Conservation (phyloP, 1,140 invertebrate species). For the Lepidotrigona ventralis region DNA sequence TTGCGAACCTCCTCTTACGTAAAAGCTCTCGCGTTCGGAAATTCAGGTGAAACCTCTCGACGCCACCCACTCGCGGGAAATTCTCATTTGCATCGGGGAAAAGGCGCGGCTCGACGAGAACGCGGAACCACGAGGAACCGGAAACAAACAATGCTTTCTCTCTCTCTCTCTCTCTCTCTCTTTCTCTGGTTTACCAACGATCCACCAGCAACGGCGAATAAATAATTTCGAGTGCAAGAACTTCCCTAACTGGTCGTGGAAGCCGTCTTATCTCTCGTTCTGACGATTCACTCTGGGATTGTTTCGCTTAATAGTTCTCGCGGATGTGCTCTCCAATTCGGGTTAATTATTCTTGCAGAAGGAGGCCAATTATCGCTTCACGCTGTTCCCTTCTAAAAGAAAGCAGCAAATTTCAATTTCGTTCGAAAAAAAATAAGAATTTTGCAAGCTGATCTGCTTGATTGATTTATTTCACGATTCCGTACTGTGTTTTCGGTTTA, state of each 20-base stretch:
- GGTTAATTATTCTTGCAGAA: conserved; percentile 5
- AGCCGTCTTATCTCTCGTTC: background rate
- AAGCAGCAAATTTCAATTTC: no score
- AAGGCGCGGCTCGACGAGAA: background rate
- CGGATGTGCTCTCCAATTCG: background rate
- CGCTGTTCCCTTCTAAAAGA: background rate
- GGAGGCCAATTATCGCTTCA: background rate
- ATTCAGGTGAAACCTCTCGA: conserved; percentile 2
- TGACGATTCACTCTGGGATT: background rate
- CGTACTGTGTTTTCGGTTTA: no score
- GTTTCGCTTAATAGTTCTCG: background rate
- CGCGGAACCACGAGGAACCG: no score
- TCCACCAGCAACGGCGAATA: background rate
- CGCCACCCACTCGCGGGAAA: background rate
- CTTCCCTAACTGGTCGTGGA: background rate
- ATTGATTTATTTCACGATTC: no score
- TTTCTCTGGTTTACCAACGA: background rate
- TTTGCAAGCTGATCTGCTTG: no score
- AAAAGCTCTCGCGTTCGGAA: background rate
- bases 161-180: no score
- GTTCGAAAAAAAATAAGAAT: no score
- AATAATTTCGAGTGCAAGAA: conserved; percentile 11
- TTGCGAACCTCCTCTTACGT: conserved; percentile 10
- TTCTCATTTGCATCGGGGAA: conserved; percentile 11
- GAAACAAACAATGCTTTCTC: background rate